phyloP scores from a whole-genome alignment of 2,888 invertebrate species.

The Hyppa rectilinea region DNA sequence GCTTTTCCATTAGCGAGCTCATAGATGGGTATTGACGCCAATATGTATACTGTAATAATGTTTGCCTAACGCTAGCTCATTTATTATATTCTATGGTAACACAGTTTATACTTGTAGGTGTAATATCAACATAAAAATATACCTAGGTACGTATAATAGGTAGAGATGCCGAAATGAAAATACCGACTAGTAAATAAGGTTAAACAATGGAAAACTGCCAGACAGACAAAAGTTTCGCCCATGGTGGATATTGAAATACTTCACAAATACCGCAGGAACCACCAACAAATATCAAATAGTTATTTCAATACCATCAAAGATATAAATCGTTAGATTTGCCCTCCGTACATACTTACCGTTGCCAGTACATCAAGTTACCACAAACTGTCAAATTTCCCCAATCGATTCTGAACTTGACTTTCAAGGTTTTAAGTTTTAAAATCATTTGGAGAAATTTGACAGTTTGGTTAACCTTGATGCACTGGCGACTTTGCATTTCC shows the following conservation, averaged over 20 bases:
- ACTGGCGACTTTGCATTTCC: background rate
- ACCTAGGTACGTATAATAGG: background rate
- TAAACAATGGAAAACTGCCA: too few species aligned
- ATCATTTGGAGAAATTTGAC: too few species aligned
- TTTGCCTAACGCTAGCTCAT: background rate
- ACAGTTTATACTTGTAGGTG: background rate
- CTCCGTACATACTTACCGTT: too few species aligned
- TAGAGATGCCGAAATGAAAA: background rate
- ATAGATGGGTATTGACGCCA: background rate
- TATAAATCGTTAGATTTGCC: background rate
- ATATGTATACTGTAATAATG: constrained; percentile 11
- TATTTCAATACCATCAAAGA: background rate
- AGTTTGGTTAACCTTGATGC: too few species aligned
- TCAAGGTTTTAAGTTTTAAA: too few species aligned
- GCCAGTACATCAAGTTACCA: too few species aligned
- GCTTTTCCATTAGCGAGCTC: constrained; percentile 7
- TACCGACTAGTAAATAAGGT: background rate
- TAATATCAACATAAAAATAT: background rate
- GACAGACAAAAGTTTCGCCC: background rate
- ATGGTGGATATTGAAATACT: background rate
- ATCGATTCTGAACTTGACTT: too few species aligned
- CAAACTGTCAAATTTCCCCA: too few species aligned
- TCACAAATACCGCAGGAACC: too few species aligned
- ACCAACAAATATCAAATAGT: background rate
- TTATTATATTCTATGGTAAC: background rate